A percentile compares a stretch with the other conserved stretches of the same genome.
These are phyloP conservation scores for Ochotona curzoniae DNA, from an alignment of 2,113 vertebrate species.

Conservation along the genomic window DNA sequence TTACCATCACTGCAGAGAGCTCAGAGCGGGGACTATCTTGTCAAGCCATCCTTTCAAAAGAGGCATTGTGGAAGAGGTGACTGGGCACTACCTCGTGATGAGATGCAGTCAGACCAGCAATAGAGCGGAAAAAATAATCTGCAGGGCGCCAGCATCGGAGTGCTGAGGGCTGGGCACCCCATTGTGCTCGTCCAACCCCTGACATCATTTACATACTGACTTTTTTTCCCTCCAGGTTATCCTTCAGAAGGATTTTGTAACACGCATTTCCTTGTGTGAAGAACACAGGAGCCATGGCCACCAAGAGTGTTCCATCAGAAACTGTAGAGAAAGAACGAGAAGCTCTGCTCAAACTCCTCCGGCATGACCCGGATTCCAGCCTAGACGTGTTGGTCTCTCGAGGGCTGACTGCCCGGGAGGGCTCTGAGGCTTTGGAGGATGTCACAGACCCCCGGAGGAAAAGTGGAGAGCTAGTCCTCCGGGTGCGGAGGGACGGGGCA, in stretches of 20 bases:
- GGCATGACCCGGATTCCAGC: constrained; percentile 61
- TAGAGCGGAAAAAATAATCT: background rate
- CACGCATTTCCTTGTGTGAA: constrained; percentile 29
- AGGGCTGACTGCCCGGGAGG: constrained; percentile 68
- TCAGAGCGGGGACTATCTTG: background rate
- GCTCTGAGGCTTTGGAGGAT: constrained; percentile 65
- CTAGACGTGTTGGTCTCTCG: constrained; percentile 55
- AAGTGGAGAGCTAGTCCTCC: constrained; percentile 67
- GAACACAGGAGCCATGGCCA: constrained; percentile 39
- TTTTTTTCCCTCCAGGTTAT: background rate
- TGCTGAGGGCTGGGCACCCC: background rate
- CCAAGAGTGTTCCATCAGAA: background rate
- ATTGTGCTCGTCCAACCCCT: background rate
- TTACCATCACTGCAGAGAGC: background rate
- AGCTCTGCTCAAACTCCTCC: constrained; percentile 64
- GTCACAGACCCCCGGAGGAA: constrained; percentile 69
- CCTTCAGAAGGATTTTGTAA: background rate
- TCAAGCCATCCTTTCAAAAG: background rate
- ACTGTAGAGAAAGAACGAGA: constrained; percentile 67
- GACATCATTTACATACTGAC: background rate
- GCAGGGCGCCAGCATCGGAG: background rate
- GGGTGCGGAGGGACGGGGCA: constrained; percentile 70
- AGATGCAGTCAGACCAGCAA: background rate
- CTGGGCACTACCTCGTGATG: too few species aligned
- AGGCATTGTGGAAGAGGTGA: background rate